Percentiles rank a stretch among this genome's conserved stretches.
Conservation (phyloP, 1,140 invertebrate species). For the Megalonaias nervosa region DNA sequence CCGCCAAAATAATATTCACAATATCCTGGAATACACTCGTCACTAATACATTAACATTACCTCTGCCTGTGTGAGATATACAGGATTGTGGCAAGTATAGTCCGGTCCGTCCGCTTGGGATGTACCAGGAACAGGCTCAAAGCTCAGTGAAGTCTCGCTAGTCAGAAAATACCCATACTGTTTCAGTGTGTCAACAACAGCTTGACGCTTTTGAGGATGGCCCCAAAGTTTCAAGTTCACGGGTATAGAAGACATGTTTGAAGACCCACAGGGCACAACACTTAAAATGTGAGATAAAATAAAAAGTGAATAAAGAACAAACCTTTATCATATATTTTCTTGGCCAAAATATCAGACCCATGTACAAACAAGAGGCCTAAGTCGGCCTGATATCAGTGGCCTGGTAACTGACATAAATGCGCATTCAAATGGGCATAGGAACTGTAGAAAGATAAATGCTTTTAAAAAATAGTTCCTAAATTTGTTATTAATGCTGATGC, state of each 20-base stretch:
- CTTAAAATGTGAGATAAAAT: conserved; percentile 21
- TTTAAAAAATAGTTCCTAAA: no score
- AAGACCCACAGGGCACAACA: conserved; percentile 44
- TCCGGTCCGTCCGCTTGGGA: not conserved
- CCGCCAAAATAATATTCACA: no score
- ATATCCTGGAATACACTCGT: no score
- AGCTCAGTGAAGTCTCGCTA: conserved; percentile 5
- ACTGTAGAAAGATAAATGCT: no score
- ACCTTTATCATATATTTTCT: not conserved
- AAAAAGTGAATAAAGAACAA: not conserved
- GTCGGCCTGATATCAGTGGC: no score
- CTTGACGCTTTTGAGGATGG: conserved; percentile 33
- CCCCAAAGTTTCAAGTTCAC: conserved; percentile 50
- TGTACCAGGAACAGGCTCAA: not conserved
- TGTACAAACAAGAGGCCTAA: not conserved
- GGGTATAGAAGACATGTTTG: conserved; percentile 44
- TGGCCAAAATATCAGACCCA: not conserved
- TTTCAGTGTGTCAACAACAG: conserved; percentile 26
- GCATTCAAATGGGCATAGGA: no score
- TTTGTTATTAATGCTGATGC: no score
- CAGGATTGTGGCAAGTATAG: not conserved
- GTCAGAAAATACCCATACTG: conserved; percentile 30
- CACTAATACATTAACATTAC: not conserved
- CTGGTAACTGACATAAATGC: no score
- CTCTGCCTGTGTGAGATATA: conserved; percentile 40